Evolutionary conservation across 2,888 invertebrate genomes (phyloP).

Genomic region (Rhyacophila evoluta): DNA sequence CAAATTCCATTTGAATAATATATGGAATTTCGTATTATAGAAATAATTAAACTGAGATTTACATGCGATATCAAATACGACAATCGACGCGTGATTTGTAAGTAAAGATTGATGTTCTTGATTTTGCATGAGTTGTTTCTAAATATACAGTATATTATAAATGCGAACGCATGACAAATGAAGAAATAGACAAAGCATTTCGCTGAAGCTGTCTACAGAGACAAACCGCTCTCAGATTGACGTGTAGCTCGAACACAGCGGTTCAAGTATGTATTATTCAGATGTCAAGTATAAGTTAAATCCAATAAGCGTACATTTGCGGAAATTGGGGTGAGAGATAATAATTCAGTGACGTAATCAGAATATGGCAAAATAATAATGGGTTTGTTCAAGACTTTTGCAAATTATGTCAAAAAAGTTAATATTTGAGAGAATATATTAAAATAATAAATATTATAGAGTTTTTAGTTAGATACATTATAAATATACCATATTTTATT

Average conservation of each 20-base stretch:
- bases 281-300: conserved; percentile 52
- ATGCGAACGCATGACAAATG: conserved; percentile 21
- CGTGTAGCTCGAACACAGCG: conserved; percentile 28
- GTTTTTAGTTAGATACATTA: no score
- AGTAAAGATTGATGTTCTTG: conserved; percentile 2
- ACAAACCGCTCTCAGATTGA: conserved; percentile 31
- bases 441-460: no score
- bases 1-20: conserved; percentile 3
- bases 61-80: neutral
- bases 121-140: neutral
- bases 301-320: conserved; percentile 46
- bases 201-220: conserved; percentile 11
- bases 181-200: conserved; percentile 27
- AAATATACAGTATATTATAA: conserved; percentile 15
- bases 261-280: conserved; percentile 51
- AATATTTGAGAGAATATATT: no score
- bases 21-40: neutral
- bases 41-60: neutral
- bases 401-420: no score
- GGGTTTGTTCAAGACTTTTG: no score
- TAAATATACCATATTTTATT: no score
- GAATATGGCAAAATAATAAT: neutral
- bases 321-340: conserved; percentile 9
- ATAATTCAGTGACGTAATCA: neutral
- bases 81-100: neutral